These are phyloP conservation scores for Holcopasites calliopsidis DNA, from an alignment of 1,140 invertebrate genomes.

Conservation along the genomic window DNA sequence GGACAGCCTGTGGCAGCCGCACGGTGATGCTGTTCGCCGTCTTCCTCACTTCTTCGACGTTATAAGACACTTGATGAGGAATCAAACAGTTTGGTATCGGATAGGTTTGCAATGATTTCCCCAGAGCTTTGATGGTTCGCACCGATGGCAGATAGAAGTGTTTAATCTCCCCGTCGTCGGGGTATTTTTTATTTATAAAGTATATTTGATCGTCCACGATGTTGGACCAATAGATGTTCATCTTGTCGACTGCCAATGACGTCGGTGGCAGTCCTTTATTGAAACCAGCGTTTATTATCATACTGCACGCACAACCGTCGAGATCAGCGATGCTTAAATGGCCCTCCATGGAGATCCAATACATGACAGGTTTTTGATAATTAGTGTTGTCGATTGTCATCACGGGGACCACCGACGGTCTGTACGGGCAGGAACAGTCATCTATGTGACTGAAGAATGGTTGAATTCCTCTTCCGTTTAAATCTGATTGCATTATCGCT, in stretches of 20 bases:
- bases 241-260: slow-evolving; percentile 84
- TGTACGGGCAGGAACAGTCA: slow-evolving; percentile 74
- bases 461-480: slow-evolving; percentile 80
- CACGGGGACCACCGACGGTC: slow-evolving; percentile 81
- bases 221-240: slow-evolving; percentile 86
- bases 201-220: slow-evolving; percentile 82
- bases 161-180: slow-evolving; percentile 60
- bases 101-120: slow-evolving; percentile 87
- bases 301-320: slow-evolving; percentile 84
- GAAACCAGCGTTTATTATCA: slow-evolving; percentile 79
- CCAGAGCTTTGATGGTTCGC: slow-evolving; percentile 84
- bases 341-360: slow-evolving; percentile 82
- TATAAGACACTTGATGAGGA: slow-evolving; percentile 80
- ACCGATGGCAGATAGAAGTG: slow-evolving; percentile 65
- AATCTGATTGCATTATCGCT: slow-evolving; percentile 83
- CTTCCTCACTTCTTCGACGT: slow-evolving; percentile 78
- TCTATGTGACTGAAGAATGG: slow-evolving; percentile 82
- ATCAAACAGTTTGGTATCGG: slow-evolving; percentile 86
- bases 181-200: slow-evolving; percentile 81
- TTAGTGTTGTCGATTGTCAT: slow-evolving; percentile 85
- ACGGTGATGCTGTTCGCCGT: slow-evolving; percentile 84
- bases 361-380: slow-evolving; percentile 81
- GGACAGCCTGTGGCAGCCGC: slow-evolving; percentile 81
- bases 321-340: slow-evolving; percentile 84
- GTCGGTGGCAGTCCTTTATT: slow-evolving; percentile 79